Evolutionary conservation across 2,797 vertebrate species (phyloP).

Genomic region (Threskiornis aethiopicus): DNA sequence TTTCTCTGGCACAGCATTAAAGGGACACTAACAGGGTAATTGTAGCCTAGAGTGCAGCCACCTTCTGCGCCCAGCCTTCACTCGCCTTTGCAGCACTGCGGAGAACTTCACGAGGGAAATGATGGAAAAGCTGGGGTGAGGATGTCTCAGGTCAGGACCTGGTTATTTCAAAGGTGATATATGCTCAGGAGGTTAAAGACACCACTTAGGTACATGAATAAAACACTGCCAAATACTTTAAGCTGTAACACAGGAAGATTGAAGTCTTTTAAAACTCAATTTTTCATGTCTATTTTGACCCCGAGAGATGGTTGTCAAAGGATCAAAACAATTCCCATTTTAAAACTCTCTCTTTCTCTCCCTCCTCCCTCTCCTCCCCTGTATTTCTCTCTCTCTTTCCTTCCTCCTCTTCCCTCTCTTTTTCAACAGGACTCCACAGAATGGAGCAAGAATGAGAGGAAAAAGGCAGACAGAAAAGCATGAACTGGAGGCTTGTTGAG

Average conservation of each 20-base stretch:
- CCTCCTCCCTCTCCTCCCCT: background rate
- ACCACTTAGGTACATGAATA: conserved; percentile 31
- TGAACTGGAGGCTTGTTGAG: conserved; percentile 99
- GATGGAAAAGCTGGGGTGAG: background rate
- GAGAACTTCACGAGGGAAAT: background rate
- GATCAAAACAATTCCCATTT: conserved; percentile 14
- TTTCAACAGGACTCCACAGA: conserved; percentile 93
- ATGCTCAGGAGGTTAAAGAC: conserved; percentile 15
- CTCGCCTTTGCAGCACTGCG: background rate
- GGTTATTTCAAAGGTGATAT: conserved; percentile 41
- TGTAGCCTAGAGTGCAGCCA: conserved; percentile 42
- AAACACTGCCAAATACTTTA: conserved; percentile 27
- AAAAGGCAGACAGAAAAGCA: conserved; percentile 99
- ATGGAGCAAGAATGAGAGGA: conserved; percentile 99
- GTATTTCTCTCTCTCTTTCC: background rate
- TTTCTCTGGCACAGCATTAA: conserved; percentile 61
- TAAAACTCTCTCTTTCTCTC: conserved; percentile 16
- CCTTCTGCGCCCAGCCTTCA: background rate
- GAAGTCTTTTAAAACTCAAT: background rate
- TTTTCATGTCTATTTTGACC: background rate
- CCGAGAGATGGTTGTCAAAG: background rate
- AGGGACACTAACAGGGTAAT: conserved; percentile 44
- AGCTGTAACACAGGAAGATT: background rate
- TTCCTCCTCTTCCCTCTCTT: conserved; percentile 29
- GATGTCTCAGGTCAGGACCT: conserved; percentile 26